Conservation (phyloP, 2,797 vertebrate genomes). For the Oryzias dopingdopingensis region DNA sequence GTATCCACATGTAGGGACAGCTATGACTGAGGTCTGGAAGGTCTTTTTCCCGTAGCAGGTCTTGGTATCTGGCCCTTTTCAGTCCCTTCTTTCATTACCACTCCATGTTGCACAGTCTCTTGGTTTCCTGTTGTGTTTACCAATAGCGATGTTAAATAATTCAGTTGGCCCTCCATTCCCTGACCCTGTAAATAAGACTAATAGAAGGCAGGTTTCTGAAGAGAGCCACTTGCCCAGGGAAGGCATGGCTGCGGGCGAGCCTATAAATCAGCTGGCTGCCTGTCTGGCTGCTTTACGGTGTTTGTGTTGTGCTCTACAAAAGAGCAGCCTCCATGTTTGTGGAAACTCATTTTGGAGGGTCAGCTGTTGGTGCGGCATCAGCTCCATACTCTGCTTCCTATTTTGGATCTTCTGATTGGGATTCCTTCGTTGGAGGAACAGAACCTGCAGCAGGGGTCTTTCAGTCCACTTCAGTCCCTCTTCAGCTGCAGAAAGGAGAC, state of each 20-base stretch:
- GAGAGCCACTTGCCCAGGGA: constrained; percentile 58
- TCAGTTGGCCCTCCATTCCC: constrained; percentile 50
- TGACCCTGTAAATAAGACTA: constrained; percentile 70
- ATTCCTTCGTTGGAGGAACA: constrained; percentile 2
- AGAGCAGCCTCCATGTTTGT: constrained; percentile 32
- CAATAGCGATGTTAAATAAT: constrained; percentile 63
- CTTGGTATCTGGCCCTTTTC: constrained; percentile 16
- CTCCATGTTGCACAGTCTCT: constrained; percentile 4
- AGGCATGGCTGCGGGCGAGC: constrained; percentile 53
- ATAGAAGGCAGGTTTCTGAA: constrained; percentile 63
- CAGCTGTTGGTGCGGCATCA: constrained; percentile 13
- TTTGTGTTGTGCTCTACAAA: constrained; percentile 34
- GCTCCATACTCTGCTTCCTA: too few species aligned
- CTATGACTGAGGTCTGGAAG: neutral
- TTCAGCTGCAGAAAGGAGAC: constrained; percentile 39
- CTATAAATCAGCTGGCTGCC: constrained; percentile 61
- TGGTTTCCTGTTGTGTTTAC: constrained; percentile 57
- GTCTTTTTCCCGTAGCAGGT: neutral
- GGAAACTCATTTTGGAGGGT: constrained; percentile 55
- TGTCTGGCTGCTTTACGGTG: constrained; percentile 49
- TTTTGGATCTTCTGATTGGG: too few species aligned
- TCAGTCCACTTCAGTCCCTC: constrained; percentile 36
- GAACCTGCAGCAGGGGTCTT: constrained; percentile 26
- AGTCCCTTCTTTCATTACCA: constrained; percentile 21
- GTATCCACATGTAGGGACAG: too few species aligned